These are phyloP conservation scores for Gasteruption jaculator DNA, from an alignment of 2,888 invertebrate genomes.

Conservation along the genomic window DNA sequence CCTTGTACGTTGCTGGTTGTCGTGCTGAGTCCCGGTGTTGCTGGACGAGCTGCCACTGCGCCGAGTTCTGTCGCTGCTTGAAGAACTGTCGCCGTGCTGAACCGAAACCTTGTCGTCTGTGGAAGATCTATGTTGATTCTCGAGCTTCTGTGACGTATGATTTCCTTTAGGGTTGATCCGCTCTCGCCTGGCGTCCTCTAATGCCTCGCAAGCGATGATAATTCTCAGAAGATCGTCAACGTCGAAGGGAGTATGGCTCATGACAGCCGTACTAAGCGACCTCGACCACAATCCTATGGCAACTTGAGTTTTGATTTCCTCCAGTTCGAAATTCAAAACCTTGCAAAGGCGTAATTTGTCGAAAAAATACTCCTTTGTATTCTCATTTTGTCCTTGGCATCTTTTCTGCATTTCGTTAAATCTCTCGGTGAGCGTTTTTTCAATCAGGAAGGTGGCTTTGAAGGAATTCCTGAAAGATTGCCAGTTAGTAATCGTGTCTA, in stretches of 20 bases:
- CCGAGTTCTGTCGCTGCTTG: background rate
- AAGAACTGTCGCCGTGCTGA: slow-evolving; percentile 5
- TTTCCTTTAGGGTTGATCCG: too few species aligned
- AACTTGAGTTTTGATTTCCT: slow-evolving; percentile 16
- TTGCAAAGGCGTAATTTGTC: slow-evolving; percentile 20
- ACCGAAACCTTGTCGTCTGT: too few species aligned
- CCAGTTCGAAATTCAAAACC: slow-evolving; percentile 6
- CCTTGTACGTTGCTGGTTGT: background rate
- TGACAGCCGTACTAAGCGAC: slow-evolving; percentile 11
- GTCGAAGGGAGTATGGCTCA: slow-evolving; percentile 1
- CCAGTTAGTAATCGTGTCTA: slow-evolving; percentile 17
- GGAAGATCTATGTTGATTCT: too few species aligned
- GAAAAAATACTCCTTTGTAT: slow-evolving; percentile 17
- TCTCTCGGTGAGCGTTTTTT: slow-evolving; percentile 15
- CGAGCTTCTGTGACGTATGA: too few species aligned
- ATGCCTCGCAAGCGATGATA: slow-evolving; percentile 9
- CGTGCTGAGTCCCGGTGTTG: background rate
- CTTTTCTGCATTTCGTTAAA: slow-evolving; percentile 17
- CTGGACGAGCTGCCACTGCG: slow-evolving; percentile 4
- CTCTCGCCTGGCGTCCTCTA: too few species aligned
- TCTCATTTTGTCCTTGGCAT: slow-evolving; percentile 10
- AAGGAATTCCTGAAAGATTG: slow-evolving; percentile 13
- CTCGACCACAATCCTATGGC: slow-evolving; percentile 18
- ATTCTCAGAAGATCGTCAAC: slow-evolving; percentile 14
- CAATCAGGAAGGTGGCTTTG: slow-evolving; percentile 11